Percentiles rank a stretch among this genome's conserved stretches.
phyloP scores from a whole-genome alignment of 37 sponge, comb jelly and placozoan genomes.

The Spongia lamella region DNA sequence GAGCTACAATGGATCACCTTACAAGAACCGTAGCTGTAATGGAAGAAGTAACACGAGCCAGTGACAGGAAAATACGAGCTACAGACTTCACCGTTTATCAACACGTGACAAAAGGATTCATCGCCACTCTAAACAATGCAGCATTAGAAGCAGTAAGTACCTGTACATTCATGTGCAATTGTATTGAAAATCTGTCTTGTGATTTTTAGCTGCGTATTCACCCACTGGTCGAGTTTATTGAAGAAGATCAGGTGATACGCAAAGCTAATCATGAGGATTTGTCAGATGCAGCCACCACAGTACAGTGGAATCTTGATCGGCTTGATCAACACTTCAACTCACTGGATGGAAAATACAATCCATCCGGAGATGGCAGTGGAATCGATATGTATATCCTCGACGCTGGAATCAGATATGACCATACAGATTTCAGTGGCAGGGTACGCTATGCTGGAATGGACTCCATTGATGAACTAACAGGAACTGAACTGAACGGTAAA shows the following conservation, averaged over 20 bases:
- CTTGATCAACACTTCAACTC: constrained; percentile 51
- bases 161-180: neutral
- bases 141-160: constrained; percentile 59
- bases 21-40: constrained; percentile 44
- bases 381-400: constrained; percentile 72
- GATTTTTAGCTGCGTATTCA: constrained; percentile 43
- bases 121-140: constrained; percentile 59
- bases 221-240: constrained; percentile 52
- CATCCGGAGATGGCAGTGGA: constrained; percentile 51
- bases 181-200: neutral
- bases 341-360: constrained; percentile 50
- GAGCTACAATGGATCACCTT: constrained; percentile 29
- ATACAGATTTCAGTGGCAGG: constrained; percentile 64
- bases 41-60: constrained; percentile 33
- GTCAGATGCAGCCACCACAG: neutral
- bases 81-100: constrained; percentile 39
- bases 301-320: constrained; percentile 78
- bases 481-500: constrained; percentile 27
- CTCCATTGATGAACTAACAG: constrained; percentile 65
- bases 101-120: constrained; percentile 56
- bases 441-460: constrained; percentile 74
- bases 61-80: constrained; percentile 37
- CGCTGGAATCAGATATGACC: constrained; percentile 64
- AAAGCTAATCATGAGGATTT: too few relatives aligned
- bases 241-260: constrained; percentile 45